Base-by-base conservation (phyloP, 2,797 vertebrate genomes). In the Rousettus madagascariensis region DNA sequence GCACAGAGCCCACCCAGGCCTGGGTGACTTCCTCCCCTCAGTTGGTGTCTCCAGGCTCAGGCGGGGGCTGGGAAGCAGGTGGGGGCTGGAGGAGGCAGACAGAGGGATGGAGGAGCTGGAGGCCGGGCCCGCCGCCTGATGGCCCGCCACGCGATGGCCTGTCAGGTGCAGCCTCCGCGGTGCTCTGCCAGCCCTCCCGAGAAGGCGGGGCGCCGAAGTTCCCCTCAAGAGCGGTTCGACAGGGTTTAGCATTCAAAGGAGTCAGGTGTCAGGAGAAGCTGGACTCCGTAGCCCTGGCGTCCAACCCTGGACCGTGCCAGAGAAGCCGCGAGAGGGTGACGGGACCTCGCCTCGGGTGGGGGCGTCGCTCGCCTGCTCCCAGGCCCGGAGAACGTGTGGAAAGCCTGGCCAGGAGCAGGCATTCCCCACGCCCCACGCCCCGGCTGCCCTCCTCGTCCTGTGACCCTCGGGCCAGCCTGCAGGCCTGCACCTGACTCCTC, bases 11-110 rank as follows among this genome's bases (percentile, higher is more conserved):
- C 49, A 6, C 38, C 95, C 20, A 0, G 9, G 1, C 33, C 57
- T 0, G 1, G 0, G 51, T 0, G 1, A 0, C 20, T 6, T 8
- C 24, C 69, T 43, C 24, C 12, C 20, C 3, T 4, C 36, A 53
- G 30, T 9, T 2, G 0, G 53, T 3, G 2, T n/a, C 69, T 26
- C 30, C 8, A 3, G 43, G 72, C 28, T 33, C 4, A 0, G 38
- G 68, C 1, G 1, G 24, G 0, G 41, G n/a, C n/a, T 9, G 41
- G 49, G 82, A 30, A 30, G 53, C 83, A 10, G 13, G 5, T n/a
- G 1, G 5, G 19, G 72, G 22, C 43, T 8, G 13, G 46, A 24
- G 69, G 69, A 11, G n/a, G 24, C 57, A 33, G 66, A 46, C 0
- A 5, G 66, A 41, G 22, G 30, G 1, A 24, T 2, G 0, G 20